phyloP scores from a whole-genome alignment of 2,113 vertebrate species.

The Pheucticus melanocephalus region DNA sequence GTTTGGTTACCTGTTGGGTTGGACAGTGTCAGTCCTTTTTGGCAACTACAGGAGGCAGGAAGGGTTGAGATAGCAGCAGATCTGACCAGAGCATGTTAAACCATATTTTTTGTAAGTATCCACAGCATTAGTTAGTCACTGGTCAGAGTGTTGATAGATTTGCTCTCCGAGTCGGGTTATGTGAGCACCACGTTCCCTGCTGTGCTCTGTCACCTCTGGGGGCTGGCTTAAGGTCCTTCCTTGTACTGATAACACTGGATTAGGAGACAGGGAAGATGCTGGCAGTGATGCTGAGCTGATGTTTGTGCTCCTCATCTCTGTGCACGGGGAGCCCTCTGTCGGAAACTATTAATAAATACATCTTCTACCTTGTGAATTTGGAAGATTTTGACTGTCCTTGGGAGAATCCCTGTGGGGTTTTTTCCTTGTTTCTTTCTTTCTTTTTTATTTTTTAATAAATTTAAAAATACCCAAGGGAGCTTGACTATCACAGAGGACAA shows the following conservation, averaged over 20 bases:
- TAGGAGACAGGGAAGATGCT: neutral
- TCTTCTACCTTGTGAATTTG: neutral
- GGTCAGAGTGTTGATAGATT: neutral
- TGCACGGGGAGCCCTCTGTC: neutral
- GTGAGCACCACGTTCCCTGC: neutral
- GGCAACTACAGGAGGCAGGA: too few species aligned
- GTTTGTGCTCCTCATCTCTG: neutral
- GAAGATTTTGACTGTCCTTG: too few species aligned
- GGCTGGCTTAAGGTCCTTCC: neutral
- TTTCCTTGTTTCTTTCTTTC: too few species aligned
- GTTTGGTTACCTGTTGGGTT: neutral
- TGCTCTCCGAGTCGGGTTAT: rapidly evolving
- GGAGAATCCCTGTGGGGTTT: neutral
- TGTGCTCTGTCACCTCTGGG: neutral
- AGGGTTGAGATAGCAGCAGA: neutral
- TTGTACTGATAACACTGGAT: neutral
- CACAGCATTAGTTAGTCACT: neutral
- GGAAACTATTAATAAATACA: neutral
- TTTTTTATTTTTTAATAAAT: neutral
- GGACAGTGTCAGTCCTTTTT: neutral
- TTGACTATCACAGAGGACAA: neutral
- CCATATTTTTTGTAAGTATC: neutral
- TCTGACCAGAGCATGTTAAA: neutral
- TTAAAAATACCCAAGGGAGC: neutral
- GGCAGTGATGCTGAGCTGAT: neutral